Conservation (phyloP, 2,888 invertebrate genomes). For the Galeopsomyia nigrocyanea region DNA sequence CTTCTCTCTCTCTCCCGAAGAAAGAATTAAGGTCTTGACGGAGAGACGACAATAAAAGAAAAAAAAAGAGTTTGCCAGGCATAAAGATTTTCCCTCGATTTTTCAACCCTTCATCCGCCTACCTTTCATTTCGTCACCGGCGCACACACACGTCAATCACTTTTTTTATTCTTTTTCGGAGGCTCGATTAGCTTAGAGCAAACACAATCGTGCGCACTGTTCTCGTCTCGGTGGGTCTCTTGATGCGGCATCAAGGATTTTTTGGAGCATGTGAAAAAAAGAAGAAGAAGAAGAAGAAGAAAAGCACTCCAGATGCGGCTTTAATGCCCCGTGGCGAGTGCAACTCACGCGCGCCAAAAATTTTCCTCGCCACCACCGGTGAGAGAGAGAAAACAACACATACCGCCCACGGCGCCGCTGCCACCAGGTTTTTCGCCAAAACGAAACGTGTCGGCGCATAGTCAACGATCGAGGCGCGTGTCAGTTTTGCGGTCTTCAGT, state of each 20-base stretch:
- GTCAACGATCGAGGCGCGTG: too few species aligned
- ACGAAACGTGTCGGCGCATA: conserved; percentile 58
- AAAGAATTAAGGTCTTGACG: conserved; percentile 10
- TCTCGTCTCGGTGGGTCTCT: conserved; percentile 48
- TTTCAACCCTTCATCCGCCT: not conserved
- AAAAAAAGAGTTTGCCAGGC: not conserved
- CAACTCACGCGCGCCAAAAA: conserved; percentile 58
- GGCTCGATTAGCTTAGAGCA: not conserved
- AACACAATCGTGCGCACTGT: conserved; percentile 51
- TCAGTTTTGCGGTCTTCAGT: too few species aligned
- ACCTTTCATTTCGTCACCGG: not conserved
- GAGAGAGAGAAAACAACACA: conserved; percentile 5
- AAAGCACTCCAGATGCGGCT: conserved; percentile 25
- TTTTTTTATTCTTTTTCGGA: too few species aligned
- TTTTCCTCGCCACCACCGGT: conserved; percentile 52
- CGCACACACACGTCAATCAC: not conserved
- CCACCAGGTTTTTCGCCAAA: conserved; percentile 49
- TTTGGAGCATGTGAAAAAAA: conserved; percentile 17
- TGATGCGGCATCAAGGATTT: not conserved
- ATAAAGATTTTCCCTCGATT: conserved; percentile 24
- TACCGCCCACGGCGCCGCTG: conserved; percentile 38
- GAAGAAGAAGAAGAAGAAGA: conserved; percentile 4
- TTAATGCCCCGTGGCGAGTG: conserved; percentile 43
- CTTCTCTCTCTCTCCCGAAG: conserved; percentile 10
- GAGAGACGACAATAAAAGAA: not conserved